A percentile compares a stretch with the other conserved stretches of the same genome.
phyloP scores from a whole-genome alignment of 2,888 invertebrate species.

The Nemapogon koenigi region DNA sequence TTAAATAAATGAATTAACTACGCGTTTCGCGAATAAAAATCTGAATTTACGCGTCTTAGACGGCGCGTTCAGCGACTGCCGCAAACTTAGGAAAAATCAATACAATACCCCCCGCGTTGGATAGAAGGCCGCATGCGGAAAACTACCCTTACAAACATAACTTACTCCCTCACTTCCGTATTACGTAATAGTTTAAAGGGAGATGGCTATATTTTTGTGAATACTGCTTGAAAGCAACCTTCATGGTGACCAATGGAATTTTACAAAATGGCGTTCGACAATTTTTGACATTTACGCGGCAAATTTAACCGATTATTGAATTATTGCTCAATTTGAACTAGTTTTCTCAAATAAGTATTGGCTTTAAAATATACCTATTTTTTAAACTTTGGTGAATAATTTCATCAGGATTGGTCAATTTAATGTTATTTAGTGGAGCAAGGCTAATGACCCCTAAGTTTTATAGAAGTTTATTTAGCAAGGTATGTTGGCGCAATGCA shows the following conservation, averaged over 20 bases:
- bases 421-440: too few relatives aligned
- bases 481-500: constrained; percentile 9
- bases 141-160: constrained; percentile 35
- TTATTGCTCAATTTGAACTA: too few relatives aligned
- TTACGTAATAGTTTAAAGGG: constrained; percentile 47
- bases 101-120: constrained; percentile 38
- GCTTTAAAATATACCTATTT: too few relatives aligned
- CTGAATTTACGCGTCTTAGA: constrained; percentile 56
- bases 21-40: constrained; percentile 46
- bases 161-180: constrained; percentile 58
- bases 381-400: too few relatives aligned
- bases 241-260: constrained; percentile 35
- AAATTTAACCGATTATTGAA: constrained; percentile 43
- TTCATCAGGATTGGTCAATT: too few relatives aligned
- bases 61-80: constrained; percentile 56
- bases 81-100: constrained; percentile 60
- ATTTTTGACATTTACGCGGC: constrained; percentile 55
- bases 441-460: background rate
- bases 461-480: background rate
- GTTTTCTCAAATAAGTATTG: too few relatives aligned
- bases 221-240: constrained; percentile 27
- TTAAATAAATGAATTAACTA: constrained; percentile 18
- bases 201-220: constrained; percentile 31
- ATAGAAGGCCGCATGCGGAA: constrained; percentile 52
- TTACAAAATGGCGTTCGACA: constrained; percentile 46